Evolutionary conservation across 1,140 invertebrate species (phyloP), one percentile per base, ranked within the genome.

Genomic region (Caenorhabditis remanei): DNA sequence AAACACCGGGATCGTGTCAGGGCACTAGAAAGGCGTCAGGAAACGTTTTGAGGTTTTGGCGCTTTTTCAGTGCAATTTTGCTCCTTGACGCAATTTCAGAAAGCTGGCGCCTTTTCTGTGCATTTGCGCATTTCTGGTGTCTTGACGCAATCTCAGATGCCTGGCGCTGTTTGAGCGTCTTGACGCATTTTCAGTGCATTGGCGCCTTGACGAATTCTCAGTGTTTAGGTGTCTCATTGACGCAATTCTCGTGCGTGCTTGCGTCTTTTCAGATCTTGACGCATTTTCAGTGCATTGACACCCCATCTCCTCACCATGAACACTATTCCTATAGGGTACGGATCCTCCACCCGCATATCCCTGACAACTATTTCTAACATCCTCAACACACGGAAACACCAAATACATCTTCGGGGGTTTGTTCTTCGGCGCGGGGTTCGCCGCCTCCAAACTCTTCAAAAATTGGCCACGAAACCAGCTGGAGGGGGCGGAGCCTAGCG

Each of bases 311-410:
- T 55, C 41, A 58, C 53, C 40, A 79, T 79, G 71, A 21, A 79
- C 71, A 83, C 94, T 94, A 83, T 94, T 95, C 6, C 95, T 94
- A 93, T 99, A 99, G 0, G 97, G 97, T n/a, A 99, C 93, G 92
- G 96, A 97, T 0, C 95, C 95, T 14, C 96, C 96, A 16, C 96
- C 96, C 53, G 95, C 93, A 85, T 95, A 94, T 3, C 96, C 96
- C 93, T 98, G 96, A 91, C 96, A 95, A 90, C 96, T 97, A 11
- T 94, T 93, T 46, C 95, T 94, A 3, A 98, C 96, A 94, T 98
- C 96, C 4, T 96, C 94, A 82, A 95, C 94, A 86, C 93, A 95
- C 0, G 96, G 96, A 93, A 95, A 97, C 48, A 95, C 92, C 90
- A 94, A 43, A 24, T 71, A 79, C 41, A 65, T 63, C 13, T 58